Percentiles rank a stretch among this genome's conserved stretches.
phyloP scores from a whole-genome alignment of 2,797 vertebrate species.

The Danio kyathit region DNA sequence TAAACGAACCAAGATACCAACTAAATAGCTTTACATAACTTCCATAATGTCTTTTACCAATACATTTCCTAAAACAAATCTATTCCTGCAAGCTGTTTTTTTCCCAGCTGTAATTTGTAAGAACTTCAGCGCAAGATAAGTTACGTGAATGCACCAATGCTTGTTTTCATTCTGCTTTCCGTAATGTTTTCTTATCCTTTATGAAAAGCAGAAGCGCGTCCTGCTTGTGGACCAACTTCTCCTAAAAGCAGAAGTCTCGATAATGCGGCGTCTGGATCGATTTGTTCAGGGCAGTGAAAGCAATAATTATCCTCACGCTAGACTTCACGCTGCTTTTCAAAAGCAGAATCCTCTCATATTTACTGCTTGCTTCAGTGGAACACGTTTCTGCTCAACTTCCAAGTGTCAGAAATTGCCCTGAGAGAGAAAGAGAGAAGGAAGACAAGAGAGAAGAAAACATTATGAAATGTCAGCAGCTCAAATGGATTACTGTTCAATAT shows the following conservation, averaged over 20 bases:
- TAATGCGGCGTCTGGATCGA: constrained; percentile 38
- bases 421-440: constrained; percentile 56
- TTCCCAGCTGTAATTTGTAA: background rate
- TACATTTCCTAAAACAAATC: background rate
- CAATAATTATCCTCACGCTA: constrained; percentile 45
- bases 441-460: constrained; percentile 69
- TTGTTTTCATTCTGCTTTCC: constrained; percentile 9
- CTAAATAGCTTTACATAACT: background rate
- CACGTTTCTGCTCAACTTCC: constrained; percentile 67
- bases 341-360: constrained; percentile 38
- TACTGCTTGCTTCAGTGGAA: constrained; percentile 69
- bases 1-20: background rate
- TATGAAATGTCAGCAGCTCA: constrained; percentile 81
- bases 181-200: background rate
- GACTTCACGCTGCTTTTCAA: constrained; percentile 45
- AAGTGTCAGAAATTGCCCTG: constrained; percentile 72
- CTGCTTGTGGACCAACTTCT: constrained; percentile 7
- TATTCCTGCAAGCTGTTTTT: background rate
- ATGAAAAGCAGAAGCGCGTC: constrained; percentile 26
- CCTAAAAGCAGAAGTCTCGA: constrained; percentile 36
- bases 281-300: constrained; percentile 21
- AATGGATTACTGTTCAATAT: constrained; percentile 87
- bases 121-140: background rate
- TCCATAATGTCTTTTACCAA: background rate
- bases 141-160: background rate